Evolutionary conservation across 2,797 vertebrate genomes (phyloP), one percentile per base, ranked within the genome.

Genomic region (Lates japonicus): DNA sequence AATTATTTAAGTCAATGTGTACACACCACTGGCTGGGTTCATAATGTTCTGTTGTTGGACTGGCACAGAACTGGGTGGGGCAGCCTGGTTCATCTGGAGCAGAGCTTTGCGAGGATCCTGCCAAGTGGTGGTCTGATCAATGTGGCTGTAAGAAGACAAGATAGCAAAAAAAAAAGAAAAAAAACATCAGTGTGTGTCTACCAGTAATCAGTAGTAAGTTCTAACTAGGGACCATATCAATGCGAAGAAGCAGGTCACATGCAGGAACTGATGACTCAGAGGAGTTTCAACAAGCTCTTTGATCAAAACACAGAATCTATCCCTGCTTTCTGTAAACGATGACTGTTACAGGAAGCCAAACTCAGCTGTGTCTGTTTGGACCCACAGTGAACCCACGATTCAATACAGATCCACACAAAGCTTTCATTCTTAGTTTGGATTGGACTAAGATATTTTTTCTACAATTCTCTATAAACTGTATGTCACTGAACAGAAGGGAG

Each of bases 91-190:
- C 95, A 98, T 96, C 94, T 98, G 98, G 42, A 99, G 96, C 87
- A 99, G 95, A 61, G 97, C 95, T 94, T 99, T 99, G 76, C 98
- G 96, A 67, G 98, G 98, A 89, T 99, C 98, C 88, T 98, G 98
- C 98, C 98, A 99, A 86, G 98, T 99, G 78, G 98, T 99, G 54
- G 98, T 97, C 94, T 99, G 98, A 93, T 99, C 97, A 41, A 98
- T 96, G 93, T 99, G 98, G 92, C 98, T 99, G 90, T 25, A 78
- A 63, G 51, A 65, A 92, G 60, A 90, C 33, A 75, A 39, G 33
- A 83, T 0, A 44, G 20, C 1, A 14, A 63, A 42, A n/a, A 7
- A 7, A 7, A 19, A 3, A 49, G 35, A 41, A 35, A 37, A 55
- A 61, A 58, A 49, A 55, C 48, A 58, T 44, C 39, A 52, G 3